Percentiles rank a stretch among this genome's conserved stretches.
Conservation (phyloP, 2,888 invertebrate genomes). For the Balanococcus diminutus region DNA sequence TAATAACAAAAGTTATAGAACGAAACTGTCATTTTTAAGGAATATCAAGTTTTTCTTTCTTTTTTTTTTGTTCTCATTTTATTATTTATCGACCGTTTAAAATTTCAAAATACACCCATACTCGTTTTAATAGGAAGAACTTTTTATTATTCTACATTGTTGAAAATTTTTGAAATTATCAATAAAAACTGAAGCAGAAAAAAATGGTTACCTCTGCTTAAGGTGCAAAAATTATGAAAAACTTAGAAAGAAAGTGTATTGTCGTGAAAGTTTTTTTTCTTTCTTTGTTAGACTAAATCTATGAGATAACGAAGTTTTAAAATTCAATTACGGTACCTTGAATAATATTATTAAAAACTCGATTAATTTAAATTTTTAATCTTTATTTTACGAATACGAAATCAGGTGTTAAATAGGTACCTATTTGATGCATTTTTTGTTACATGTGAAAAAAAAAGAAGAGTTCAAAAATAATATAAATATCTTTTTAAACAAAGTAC, state of each 20-base stretch:
- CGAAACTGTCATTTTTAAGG: neutral
- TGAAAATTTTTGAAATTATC: neutral
- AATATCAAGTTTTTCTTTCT: neutral
- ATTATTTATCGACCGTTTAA: neutral
- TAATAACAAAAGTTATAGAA: neutral
- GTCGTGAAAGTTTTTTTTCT: neutral
- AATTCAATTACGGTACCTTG: neutral
- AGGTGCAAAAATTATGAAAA: neutral
- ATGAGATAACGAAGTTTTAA: neutral
- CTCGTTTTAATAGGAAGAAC: neutral
- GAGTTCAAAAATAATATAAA: too few relatives aligned
- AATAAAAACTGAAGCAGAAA: neutral
- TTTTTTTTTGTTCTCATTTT: neutral
- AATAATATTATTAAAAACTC: neutral
- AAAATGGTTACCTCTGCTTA: neutral
- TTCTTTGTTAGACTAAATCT: neutral
- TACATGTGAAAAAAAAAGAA: neutral
- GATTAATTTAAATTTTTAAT: slow-evolving; percentile 27
- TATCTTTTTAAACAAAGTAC: too few relatives aligned
- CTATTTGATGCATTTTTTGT: neutral
- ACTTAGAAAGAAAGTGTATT: neutral
- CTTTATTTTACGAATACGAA: neutral
- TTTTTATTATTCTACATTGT: neutral
- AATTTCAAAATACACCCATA: neutral
- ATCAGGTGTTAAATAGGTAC: neutral